Percentiles rank a stretch among this genome's conserved stretches.
Conservation (phyloP, 2,888 invertebrate genomes). For the Orgyia antiqua region DNA sequence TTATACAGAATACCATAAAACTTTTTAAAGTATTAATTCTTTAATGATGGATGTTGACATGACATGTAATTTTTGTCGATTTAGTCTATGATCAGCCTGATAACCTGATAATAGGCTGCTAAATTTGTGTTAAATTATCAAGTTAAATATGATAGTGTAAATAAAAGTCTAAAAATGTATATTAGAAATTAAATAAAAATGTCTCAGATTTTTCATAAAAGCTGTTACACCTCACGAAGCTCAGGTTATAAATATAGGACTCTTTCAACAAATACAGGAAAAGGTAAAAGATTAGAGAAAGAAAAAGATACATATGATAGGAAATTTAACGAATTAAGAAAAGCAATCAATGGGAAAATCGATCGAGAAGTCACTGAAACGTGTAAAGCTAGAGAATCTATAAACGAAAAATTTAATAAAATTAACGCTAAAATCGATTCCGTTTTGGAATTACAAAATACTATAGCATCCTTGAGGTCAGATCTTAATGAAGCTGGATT, state of each 20-base stretch:
- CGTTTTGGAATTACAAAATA: slow-evolving; percentile 47
- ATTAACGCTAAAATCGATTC: slow-evolving; percentile 49
- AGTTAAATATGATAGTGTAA: too few species aligned
- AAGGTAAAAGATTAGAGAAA: slow-evolving; percentile 25
- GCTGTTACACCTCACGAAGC: slow-evolving; percentile 54
- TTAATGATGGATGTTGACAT: too few species aligned
- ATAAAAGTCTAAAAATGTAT: too few species aligned
- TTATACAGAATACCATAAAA: too few species aligned
- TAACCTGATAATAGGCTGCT: too few species aligned
- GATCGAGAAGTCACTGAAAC: slow-evolving; percentile 38
- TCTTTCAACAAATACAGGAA: slow-evolving; percentile 58
- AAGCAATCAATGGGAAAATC: slow-evolving; percentile 42
- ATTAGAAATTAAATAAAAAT: slow-evolving; percentile 20
- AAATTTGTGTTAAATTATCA: too few species aligned
- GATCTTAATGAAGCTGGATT: slow-evolving; percentile 35
- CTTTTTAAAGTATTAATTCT: too few species aligned
- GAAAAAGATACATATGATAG: background rate
- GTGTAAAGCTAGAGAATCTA: slow-evolving; percentile 36
- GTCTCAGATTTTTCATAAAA: slow-evolving; percentile 54
- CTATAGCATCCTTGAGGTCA: slow-evolving; percentile 35
- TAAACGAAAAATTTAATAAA: slow-evolving; percentile 42
- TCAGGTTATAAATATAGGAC: slow-evolving; percentile 62
- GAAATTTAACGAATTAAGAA: slow-evolving; percentile 49
- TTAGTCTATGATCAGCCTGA: too few species aligned
- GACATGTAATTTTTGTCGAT: too few species aligned